Percentiles rank a stretch among this genome's conserved stretches.
These are phyloP conservation scores for Penaeus japonicus DNA, from an alignment of 1,140 invertebrate species.

Conservation along the genomic window DNA sequence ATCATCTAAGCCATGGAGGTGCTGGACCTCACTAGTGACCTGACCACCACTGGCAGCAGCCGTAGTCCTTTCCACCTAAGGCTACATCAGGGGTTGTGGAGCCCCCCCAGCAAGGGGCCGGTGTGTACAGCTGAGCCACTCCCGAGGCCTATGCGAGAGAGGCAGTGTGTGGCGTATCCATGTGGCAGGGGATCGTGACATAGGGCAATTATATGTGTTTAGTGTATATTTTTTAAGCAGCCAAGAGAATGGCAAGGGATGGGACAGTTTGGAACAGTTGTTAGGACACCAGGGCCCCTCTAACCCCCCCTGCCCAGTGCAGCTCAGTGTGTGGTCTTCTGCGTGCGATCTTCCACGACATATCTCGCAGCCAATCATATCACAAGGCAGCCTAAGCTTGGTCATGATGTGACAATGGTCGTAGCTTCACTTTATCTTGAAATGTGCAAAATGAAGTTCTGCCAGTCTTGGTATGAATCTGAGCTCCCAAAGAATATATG, in stretches of 20 bases:
- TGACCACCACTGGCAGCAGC: conserved; percentile 49
- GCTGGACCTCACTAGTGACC: conserved; percentile 51
- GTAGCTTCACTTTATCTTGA: conserved; percentile 50
- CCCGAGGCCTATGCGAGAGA: conserved; percentile 44
- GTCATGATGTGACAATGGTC: conserved; percentile 45
- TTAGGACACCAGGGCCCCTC: conserved; percentile 46
- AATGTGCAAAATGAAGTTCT: conserved; percentile 54
- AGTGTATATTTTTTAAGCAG: conserved; percentile 53
- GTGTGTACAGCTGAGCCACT: conserved; percentile 44
- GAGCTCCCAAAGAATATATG: conserved; percentile 49
- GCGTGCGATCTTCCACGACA: conserved; percentile 54
- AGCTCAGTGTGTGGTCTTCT: conserved; percentile 51
- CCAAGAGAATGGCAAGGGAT: conserved; percentile 44
- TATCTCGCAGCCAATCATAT: conserved; percentile 57
- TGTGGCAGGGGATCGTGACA: conserved; percentile 55
- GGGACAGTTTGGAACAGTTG: conserved; percentile 45
- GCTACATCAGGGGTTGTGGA: conserved; percentile 19
- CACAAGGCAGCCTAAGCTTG: conserved; percentile 57
- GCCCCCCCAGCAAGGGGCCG: conserved; percentile 20
- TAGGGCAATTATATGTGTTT: conserved; percentile 56
- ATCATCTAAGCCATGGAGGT: conserved; percentile 54
- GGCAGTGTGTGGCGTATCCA: conserved; percentile 44
- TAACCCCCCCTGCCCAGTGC: conserved; percentile 50
- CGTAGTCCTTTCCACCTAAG: conserved; percentile 20
- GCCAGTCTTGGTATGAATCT: conserved; percentile 49